phyloP scores from a whole-genome alignment of 2,888 invertebrate species.

The Pristionchus entomophagus region DNA sequence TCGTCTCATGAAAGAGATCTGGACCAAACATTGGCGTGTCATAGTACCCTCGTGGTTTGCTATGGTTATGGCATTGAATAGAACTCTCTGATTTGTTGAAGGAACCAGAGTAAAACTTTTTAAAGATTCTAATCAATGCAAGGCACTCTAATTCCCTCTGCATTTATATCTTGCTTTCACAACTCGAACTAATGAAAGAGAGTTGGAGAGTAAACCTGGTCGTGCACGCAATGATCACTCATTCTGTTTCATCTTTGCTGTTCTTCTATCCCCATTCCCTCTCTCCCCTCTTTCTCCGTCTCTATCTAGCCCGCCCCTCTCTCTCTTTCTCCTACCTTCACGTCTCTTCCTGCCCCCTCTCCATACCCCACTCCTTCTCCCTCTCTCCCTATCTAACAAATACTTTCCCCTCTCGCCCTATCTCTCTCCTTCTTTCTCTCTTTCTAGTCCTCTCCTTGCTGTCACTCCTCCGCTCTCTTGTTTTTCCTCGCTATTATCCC shows the following conservation, averaged over 20 bases:
- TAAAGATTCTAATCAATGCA: too few species aligned
- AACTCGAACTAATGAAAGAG: too few species aligned
- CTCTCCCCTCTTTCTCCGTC: conserved; percentile 20
- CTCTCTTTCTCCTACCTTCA: not conserved
- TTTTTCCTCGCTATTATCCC: not conserved
- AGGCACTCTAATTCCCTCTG: too few species aligned
- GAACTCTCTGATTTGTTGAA: too few species aligned
- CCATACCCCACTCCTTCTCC: not conserved
- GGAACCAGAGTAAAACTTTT: too few species aligned
- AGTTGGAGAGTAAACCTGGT: too few species aligned
- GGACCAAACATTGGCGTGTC: too few species aligned
- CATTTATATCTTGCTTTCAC: too few species aligned
- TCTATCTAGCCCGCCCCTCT: conserved; percentile 36
- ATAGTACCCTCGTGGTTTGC: too few species aligned
- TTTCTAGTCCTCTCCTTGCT: not conserved
- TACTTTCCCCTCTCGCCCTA: not conserved
- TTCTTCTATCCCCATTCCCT: not conserved
- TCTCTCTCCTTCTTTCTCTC: not conserved
- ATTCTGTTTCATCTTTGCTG: not conserved
- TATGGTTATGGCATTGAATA: too few species aligned
- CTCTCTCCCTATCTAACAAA: not conserved
- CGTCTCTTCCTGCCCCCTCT: conserved; percentile 27
- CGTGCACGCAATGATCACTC: too few species aligned
- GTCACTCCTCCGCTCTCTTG: not conserved
- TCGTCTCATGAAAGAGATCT: too few species aligned